Evolutionary conservation across 2,797 vertebrate species (phyloP).

Genomic region (Morus bassanus): DNA sequence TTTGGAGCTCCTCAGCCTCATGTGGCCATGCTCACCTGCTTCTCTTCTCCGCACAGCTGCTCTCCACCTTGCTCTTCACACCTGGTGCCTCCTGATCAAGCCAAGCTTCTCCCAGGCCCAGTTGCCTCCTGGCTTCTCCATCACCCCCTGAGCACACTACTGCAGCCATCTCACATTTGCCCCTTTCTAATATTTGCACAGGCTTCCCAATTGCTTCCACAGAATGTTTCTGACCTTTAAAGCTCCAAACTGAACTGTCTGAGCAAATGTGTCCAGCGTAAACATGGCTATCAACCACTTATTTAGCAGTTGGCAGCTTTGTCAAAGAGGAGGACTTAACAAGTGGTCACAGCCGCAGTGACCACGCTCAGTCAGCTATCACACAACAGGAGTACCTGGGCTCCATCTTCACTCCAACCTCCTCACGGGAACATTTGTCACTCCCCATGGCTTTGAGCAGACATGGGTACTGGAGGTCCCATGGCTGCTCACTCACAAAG

Average conservation of each 20-base stretch:
- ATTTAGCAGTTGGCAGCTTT: background rate
- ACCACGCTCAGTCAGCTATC: background rate
- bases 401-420: background rate
- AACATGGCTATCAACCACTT: background rate
- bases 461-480: background rate
- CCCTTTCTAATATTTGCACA: background rate
- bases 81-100: background rate
- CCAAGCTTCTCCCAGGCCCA: background rate
- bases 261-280: background rate
- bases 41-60: background rate
- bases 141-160: background rate
- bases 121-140: background rate
- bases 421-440: rapidly evolving
- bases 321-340: background rate
- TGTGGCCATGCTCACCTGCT: background rate
- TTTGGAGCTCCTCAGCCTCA: background rate
- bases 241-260: background rate
- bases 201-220: background rate
- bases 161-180: background rate
- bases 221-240: background rate
- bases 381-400: too few species aligned
- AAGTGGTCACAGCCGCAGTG: background rate
- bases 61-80: background rate
- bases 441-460: background rate
- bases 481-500: background rate